Conservation (phyloP, 2,113 vertebrate species). For the Tragulus kanchil region DNA sequence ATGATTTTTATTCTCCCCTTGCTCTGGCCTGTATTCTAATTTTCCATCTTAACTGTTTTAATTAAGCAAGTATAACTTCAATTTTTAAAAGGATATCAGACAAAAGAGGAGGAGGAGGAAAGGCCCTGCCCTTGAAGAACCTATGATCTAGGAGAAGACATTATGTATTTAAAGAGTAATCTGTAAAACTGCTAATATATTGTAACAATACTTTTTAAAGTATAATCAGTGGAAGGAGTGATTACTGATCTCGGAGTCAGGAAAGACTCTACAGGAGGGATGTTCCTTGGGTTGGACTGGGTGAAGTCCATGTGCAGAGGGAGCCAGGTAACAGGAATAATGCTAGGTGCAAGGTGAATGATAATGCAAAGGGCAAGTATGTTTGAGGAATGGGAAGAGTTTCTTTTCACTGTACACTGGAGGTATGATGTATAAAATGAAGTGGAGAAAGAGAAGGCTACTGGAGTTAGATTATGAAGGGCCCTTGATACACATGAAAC, state of each 20-base stretch:
- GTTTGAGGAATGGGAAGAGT: not conserved
- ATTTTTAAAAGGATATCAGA: not conserved
- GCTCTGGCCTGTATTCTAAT: not conserved
- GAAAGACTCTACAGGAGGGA: not conserved
- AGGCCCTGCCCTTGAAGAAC: not conserved
- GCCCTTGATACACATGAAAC: not conserved
- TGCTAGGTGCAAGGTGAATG: not conserved
- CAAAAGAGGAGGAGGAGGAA: not conserved
- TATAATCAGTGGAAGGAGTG: not conserved
- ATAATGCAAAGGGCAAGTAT: not conserved
- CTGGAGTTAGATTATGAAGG: not conserved
- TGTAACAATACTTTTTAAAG: not conserved
- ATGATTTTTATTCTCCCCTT: constrained; percentile 15
- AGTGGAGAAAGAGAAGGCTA: not conserved
- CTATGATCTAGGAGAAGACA: not conserved
- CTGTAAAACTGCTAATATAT: not conserved
- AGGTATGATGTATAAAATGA: not conserved
- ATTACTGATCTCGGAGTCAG: not conserved
- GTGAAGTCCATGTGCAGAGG: not conserved
- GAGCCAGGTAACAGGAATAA: not conserved
- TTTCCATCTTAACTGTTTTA: not conserved
- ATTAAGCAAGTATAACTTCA: constrained; percentile 19
- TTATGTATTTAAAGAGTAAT: not conserved
- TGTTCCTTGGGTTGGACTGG: not conserved
- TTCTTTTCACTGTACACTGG: not conserved